phyloP scores from a whole-genome alignment of 1,140 invertebrate species.

The Arctopsyche grandis region DNA sequence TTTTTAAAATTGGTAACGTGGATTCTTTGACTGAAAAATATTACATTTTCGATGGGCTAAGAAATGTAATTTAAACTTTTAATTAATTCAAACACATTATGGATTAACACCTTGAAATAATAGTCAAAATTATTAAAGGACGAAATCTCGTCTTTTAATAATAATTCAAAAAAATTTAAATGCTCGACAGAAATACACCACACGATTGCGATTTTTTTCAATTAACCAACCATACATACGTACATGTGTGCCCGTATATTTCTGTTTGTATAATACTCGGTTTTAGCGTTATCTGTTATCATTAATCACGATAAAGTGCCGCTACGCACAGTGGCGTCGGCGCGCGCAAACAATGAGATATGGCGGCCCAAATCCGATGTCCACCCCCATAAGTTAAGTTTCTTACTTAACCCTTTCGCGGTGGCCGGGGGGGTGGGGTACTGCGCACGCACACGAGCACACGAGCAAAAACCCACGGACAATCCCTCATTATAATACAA shows the following conservation, averaged over 20 bases:
- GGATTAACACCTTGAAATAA: too few relatives aligned
- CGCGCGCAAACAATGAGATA: slow-evolving; percentile 36
- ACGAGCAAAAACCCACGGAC: slow-evolving; percentile 52
- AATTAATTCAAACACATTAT: too few relatives aligned
- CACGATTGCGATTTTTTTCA: neutral
- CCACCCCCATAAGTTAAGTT: slow-evolving; percentile 46
- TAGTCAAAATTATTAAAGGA: too few relatives aligned
- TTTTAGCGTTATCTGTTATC: slow-evolving; percentile 34
- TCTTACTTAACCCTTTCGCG: slow-evolving; percentile 42
- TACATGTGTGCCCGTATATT: neutral
- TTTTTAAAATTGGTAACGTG: too few relatives aligned
- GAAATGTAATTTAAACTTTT: too few relatives aligned
- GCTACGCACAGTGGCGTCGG: slow-evolving; percentile 3
- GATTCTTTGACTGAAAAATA: too few relatives aligned
- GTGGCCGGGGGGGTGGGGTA: neutral
- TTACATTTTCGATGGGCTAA: too few relatives aligned
- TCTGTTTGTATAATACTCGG: neutral
- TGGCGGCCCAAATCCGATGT: slow-evolving; percentile 40
- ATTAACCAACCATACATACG: neutral
- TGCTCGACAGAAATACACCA: neutral
- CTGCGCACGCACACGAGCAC: slow-evolving; percentile 34
- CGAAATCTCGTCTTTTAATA: too few relatives aligned
- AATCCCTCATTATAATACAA: slow-evolving; percentile 52
- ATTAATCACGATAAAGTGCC: slow-evolving; percentile 41
- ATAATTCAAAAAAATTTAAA: neutral